These are phyloP conservation scores for Tenodera sinensis DNA, from an alignment of 2,888 invertebrate species.

Conservation along the genomic window DNA sequence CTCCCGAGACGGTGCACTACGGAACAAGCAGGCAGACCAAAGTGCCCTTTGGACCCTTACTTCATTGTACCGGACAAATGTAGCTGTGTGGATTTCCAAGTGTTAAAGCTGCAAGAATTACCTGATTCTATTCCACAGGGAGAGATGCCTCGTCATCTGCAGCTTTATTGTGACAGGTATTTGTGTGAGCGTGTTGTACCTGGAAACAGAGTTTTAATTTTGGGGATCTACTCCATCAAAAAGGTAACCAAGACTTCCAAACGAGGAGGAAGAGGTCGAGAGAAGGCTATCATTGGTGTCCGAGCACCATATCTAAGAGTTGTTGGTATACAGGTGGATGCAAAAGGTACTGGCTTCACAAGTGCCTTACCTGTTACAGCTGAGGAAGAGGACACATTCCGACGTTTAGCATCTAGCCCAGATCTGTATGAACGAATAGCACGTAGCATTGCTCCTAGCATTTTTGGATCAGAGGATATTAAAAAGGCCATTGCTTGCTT, in stretches of 20 bases:
- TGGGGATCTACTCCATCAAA: slow-evolving; percentile 96
- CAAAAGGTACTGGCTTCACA: slow-evolving; percentile 65
- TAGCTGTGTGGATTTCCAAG: slow-evolving; percentile 95
- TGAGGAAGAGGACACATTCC: slow-evolving; percentile 78
- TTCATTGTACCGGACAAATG: slow-evolving; percentile 98
- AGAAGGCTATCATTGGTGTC: slow-evolving; percentile 84
- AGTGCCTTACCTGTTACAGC: slow-evolving; percentile 48
- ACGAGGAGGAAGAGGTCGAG: slow-evolving; percentile 59
- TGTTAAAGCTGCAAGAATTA: slow-evolving; percentile 93
- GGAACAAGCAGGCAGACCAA: slow-evolving; percentile 87
- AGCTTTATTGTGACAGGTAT: slow-evolving; percentile 89
- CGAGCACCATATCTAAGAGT: slow-evolving; percentile 92
- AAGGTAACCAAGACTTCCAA: slow-evolving; percentile 61
- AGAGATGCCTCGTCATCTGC: slow-evolving; percentile 95
- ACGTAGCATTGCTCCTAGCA: slow-evolving; percentile 92
- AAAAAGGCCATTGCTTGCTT: slow-evolving; percentile 96
- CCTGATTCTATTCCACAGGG: slow-evolving; percentile 94
- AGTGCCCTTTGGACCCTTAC: slow-evolving; percentile 96
- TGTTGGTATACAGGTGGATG: slow-evolving; percentile 85
- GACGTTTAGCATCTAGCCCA: slow-evolving; percentile 76
- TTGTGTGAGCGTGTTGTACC: slow-evolving; percentile 94
- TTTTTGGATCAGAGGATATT: slow-evolving; percentile 89
- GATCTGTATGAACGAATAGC: slow-evolving; percentile 87
- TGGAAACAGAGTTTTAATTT: slow-evolving; percentile 87
- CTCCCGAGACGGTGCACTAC: slow-evolving; percentile 92